A percentile compares a stretch with the other conserved stretches of the same genome.
These are phyloP conservation scores for Argyra leucocephala DNA, from an alignment of 2,888 invertebrate genomes.

Conservation along the genomic window DNA sequence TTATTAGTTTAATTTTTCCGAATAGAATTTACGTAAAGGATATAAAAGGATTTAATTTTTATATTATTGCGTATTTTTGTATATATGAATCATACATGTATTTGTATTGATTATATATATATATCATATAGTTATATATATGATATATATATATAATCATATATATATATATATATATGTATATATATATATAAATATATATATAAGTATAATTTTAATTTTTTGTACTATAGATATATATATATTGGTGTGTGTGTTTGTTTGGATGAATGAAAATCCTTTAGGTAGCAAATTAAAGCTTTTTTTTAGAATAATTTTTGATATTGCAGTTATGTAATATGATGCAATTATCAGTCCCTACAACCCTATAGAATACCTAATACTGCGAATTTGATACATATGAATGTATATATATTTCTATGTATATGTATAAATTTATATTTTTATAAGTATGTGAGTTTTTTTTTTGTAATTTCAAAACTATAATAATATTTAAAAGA, in stretches of 20 bases:
- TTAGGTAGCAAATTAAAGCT: background rate
- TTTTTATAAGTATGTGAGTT: too few species aligned
- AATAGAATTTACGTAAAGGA: background rate
- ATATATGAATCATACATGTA: background rate
- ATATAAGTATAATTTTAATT: too few species aligned
- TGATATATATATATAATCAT: background rate
- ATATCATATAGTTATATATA: background rate
- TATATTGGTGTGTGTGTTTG: too few species aligned
- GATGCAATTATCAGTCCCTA: conserved; percentile 6
- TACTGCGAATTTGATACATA: too few species aligned
- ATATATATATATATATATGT: background rate
- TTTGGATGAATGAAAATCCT: background rate
- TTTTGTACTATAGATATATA: too few species aligned
- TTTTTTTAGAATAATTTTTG: background rate
- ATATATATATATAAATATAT: background rate
- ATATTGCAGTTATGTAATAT: conserved; percentile 1
- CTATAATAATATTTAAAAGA: too few species aligned
- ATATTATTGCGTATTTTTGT: background rate
- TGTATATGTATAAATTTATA: too few species aligned
- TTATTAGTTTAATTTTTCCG: background rate
- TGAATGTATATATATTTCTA: too few species aligned
- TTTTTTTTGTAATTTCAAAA: too few species aligned
- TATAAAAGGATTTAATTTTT: background rate
- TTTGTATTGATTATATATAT: background rate
- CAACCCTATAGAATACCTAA: too few species aligned